These are phyloP conservation scores for Corythoichthys haematopterus DNA, from an alignment of 2,113 vertebrate species.

Conservation along the genomic window DNA sequence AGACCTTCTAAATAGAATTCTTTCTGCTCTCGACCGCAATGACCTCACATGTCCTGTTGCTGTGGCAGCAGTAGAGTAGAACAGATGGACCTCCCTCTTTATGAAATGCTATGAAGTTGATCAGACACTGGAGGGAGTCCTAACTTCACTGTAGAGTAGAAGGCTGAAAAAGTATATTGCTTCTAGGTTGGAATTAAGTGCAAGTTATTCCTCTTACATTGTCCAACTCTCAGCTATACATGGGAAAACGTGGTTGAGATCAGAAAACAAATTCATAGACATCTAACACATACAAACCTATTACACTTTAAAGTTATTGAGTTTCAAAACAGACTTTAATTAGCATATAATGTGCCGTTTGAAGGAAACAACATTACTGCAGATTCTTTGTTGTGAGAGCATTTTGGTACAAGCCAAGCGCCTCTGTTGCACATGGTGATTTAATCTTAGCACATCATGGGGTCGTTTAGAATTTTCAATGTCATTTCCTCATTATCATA, in stretches of 20 bases:
- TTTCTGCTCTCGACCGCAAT: constrained; percentile 21
- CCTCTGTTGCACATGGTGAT: background rate
- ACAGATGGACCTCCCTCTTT: constrained; percentile 16
- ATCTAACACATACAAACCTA: background rate
- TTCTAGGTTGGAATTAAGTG: background rate
- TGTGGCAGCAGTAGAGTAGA: constrained; percentile 21
- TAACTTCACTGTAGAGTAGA: background rate
- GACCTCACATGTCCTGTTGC: constrained; percentile 28
- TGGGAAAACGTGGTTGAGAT: too few relatives aligned
- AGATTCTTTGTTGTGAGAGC: background rate
- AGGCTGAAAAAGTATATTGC: background rate
- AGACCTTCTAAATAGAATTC: constrained; percentile 22
- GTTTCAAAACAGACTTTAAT: background rate
- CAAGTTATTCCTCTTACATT: background rate
- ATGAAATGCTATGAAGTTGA: constrained; percentile 23
- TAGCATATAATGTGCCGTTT: background rate
- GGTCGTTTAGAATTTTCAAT: background rate
- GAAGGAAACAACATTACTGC: background rate
- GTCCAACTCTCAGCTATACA: background rate
- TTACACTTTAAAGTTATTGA: background rate
- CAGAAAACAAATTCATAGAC: background rate
- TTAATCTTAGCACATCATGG: background rate
- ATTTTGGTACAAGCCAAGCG: constrained; percentile 10
- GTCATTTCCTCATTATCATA: background rate
- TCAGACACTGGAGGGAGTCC: constrained; percentile 59